phyloP scores from a whole-genome alignment of 64 coral and sea anemone genomes.

The Porites australiensis region DNA sequence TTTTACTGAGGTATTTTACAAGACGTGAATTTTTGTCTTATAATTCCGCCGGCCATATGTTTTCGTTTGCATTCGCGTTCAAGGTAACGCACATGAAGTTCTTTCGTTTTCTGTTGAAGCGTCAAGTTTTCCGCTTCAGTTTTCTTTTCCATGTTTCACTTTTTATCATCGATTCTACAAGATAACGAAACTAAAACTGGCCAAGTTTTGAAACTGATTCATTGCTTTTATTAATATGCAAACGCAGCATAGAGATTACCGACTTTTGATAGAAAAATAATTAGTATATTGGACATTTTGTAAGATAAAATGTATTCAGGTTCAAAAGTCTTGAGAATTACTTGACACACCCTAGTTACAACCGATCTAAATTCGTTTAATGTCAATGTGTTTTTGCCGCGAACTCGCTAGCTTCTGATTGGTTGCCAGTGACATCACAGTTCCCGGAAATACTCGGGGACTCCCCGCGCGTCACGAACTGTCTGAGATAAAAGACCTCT shows the following conservation, averaged over 20 bases:
- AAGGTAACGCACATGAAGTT: neutral
- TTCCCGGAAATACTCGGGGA: slow-evolving; percentile 21
- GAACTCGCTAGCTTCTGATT: neutral
- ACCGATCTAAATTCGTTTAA: neutral
- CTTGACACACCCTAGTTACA: too few relatives aligned
- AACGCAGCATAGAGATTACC: too few relatives aligned
- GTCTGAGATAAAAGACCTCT: neutral
- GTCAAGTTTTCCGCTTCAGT: neutral
- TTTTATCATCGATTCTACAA: slow-evolving; percentile 14
- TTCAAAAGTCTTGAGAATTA: too few relatives aligned
- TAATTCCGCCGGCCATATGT: too few relatives aligned
- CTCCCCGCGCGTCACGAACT: slow-evolving; percentile 17
- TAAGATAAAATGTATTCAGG: too few relatives aligned
- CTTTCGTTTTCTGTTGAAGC: slow-evolving; percentile 26
- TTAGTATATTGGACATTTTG: too few relatives aligned
- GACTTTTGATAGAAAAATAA: too few relatives aligned
- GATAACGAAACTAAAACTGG: neutral
- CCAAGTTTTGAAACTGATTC: neutral
- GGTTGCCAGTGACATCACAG: slow-evolving; percentile 3
- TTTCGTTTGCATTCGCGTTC: too few relatives aligned
- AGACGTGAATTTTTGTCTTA: too few relatives aligned
- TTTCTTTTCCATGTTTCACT: slow-evolving; percentile 38
- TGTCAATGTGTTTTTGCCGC: neutral
- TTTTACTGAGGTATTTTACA: too few relatives aligned
- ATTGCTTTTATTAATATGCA: neutral